These are phyloP conservation scores for Dermatophagoides farinae DNA, from an alignment of 1,140 invertebrate species.

Conservation along the genomic window DNA sequence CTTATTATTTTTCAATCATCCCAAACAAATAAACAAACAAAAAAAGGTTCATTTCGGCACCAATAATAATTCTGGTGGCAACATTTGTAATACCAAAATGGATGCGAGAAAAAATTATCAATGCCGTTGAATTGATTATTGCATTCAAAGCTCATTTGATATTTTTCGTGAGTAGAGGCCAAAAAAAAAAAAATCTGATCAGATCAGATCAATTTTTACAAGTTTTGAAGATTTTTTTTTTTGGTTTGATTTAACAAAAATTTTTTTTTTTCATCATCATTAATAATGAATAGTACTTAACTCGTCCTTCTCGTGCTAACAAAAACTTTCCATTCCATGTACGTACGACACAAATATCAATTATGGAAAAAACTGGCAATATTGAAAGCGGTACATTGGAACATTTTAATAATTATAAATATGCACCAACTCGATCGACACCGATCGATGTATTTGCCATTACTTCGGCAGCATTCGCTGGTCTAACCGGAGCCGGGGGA, in stretches of 20 bases:
- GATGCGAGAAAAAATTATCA: conserved; percentile 71
- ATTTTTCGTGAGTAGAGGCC: conserved; percentile 41
- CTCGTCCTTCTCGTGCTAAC: conserved; percentile 54
- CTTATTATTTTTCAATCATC: neutral
- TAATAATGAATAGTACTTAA: conserved; percentile 40
- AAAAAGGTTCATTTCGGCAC: conserved; percentile 47
- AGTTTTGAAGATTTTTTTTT: neutral
- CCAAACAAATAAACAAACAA: neutral
- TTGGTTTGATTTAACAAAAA: neutral
- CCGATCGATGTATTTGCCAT: conserved; percentile 5
- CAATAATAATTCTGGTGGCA: conserved; percentile 53
- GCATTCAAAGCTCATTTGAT: conserved; percentile 52
- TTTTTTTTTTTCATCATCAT: neutral
- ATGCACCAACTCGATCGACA: conserved; percentile 9
- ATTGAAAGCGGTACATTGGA: conserved; percentile 12
- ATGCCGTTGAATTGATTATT: conserved; percentile 50
- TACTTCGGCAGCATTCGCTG: neutral
- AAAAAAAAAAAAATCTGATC: neutral
- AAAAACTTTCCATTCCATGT: conserved; percentile 66
- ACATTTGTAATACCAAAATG: conserved; percentile 64
- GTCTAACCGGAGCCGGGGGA: neutral
- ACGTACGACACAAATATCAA: conserved; percentile 41
- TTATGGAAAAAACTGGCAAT: conserved; percentile 11
- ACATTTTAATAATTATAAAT: conserved; percentile 15
- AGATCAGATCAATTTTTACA: neutral